phyloP scores from a whole-genome alignment of 2,888 invertebrate species.

The Epinotia ramella region DNA sequence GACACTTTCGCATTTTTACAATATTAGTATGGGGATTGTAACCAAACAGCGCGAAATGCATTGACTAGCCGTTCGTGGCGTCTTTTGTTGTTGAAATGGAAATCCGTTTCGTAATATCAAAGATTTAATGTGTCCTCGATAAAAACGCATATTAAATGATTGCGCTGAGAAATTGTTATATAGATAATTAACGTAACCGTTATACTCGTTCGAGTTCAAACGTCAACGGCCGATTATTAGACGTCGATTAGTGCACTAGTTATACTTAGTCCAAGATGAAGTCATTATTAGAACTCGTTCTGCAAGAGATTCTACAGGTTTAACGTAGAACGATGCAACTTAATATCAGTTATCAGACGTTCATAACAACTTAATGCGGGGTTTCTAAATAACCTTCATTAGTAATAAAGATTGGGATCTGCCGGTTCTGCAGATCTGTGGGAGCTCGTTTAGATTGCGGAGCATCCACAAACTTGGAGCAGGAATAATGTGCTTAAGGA shows the following conservation, averaged over 20 bases:
- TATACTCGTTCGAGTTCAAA: conserved; percentile 4
- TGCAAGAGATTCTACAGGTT: conserved; percentile 22
- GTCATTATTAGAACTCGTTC: conserved; percentile 37
- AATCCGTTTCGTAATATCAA: neutral
- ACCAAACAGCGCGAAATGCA: neutral
- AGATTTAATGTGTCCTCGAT: neutral
- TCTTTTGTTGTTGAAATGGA: neutral
- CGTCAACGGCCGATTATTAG: conserved; percentile 31
- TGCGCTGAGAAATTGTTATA: neutral
- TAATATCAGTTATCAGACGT: conserved; percentile 39
- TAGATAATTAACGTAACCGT: neutral
- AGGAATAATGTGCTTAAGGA: conserved; percentile 13
- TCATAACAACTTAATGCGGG: conserved; percentile 44
- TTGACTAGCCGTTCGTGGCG: neutral
- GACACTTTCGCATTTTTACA: too few species aligned
- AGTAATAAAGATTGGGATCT: conserved; percentile 45
- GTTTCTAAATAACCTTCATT: conserved; percentile 46
- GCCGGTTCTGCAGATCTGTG: conserved; percentile 36
- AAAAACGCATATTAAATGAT: neutral
- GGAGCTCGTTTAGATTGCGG: conserved; percentile 40
- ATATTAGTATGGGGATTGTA: too few species aligned
- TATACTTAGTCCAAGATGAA: conserved; percentile 26
- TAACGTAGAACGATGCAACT: conserved; percentile 12
- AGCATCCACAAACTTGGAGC: conserved; percentile 33
- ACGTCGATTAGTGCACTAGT: conserved; percentile 25